These are phyloP conservation scores for Rhinoraja longicauda DNA, from an alignment of 2,797 vertebrate species.

Conservation along the genomic window DNA sequence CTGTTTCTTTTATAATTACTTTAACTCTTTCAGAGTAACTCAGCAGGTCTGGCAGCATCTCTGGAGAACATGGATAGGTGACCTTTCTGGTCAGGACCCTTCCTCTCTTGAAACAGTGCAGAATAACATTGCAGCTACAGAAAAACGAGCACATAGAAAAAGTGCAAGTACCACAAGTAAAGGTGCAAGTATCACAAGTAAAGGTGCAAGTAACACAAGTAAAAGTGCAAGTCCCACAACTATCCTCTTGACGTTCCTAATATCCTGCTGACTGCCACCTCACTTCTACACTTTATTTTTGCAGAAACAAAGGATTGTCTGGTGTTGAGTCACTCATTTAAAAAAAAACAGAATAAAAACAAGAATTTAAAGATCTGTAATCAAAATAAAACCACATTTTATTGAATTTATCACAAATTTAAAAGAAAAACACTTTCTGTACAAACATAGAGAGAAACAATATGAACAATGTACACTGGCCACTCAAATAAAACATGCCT, in stretches of 20 bases:
- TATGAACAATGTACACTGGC: conserved; percentile 47
- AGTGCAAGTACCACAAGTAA: no score
- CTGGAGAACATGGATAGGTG: no score
- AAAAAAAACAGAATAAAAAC: background rate
- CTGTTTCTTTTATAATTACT: no score
- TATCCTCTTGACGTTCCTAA: background rate
- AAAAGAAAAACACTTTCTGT: conserved; percentile 30
- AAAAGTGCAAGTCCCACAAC: no score
- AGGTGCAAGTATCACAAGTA: no score
- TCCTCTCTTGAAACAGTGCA: no score
- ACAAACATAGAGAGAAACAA: conserved; percentile 58
- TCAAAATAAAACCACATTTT: conserved; percentile 38
- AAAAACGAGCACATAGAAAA: no score
- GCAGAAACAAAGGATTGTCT: background rate
- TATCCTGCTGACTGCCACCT: background rate
- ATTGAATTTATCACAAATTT: conserved; percentile 32
- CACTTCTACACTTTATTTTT: background rate
- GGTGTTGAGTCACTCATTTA: background rate
- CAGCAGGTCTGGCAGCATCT: no score
- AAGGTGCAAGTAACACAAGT: no score
- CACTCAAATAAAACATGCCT: conserved; percentile 49
- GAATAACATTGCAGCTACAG: no score
- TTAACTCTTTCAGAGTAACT: no score
- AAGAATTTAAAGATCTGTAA: conserved; percentile 7
- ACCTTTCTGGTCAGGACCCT: no score